These are phyloP conservation scores for Megaceryle maxima DNA, from an alignment of 2,113 vertebrate species.

Conservation along the genomic window DNA sequence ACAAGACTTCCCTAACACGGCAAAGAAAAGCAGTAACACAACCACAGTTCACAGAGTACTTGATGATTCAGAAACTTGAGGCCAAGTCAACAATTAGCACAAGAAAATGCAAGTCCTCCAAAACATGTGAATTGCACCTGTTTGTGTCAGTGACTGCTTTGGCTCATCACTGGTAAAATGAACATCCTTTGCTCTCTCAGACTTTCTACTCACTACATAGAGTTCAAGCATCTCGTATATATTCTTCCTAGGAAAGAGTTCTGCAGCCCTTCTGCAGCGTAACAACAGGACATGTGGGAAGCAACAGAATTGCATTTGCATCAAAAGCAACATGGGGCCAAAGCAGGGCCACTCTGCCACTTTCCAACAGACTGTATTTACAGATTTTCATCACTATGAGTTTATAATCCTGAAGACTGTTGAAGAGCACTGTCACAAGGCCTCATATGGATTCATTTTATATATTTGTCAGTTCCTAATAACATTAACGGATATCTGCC, in stretches of 20 bases:
- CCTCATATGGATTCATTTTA: not conserved
- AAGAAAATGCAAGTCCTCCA: not conserved
- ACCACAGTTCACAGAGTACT: not conserved
- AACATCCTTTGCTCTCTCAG: not conserved
- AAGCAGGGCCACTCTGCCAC: not conserved
- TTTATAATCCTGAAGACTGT: not conserved
- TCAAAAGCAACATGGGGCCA: not conserved
- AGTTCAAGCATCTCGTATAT: accelerated
- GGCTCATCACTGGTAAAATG: not conserved
- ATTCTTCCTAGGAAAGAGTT: not conserved
- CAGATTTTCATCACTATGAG: not conserved
- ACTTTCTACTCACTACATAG: not conserved
- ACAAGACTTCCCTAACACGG: not conserved
- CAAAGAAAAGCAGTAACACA: not conserved
- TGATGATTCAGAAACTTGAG: not conserved
- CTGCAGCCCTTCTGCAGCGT: not conserved
- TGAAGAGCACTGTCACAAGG: not conserved
- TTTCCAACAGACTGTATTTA: not conserved
- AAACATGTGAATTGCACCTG: not conserved
- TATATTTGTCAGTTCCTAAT: not conserved
- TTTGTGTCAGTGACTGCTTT: not conserved
- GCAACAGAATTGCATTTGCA: not conserved
- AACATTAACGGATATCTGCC: not conserved
- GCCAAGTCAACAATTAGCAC: not conserved
- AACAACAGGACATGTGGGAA: not conserved